Percentiles rank a stretch among this genome's conserved stretches.
phyloP scores from a whole-genome alignment of 2,797 vertebrate genomes.

The Craterocephalus amniculus region DNA sequence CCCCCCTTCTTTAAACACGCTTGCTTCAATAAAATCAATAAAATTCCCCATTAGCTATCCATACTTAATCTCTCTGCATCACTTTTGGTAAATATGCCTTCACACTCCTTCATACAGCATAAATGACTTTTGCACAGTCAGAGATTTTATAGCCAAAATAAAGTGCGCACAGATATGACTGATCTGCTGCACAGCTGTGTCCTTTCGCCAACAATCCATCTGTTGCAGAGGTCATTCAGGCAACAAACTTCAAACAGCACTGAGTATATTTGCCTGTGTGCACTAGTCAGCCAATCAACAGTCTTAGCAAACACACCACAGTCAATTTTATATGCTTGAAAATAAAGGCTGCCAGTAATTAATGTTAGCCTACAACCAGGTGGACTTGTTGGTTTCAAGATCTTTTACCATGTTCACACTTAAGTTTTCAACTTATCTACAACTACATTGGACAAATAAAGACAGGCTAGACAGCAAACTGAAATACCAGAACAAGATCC shows the following conservation, averaged over 20 bases:
- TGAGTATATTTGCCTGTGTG: conserved; percentile 28
- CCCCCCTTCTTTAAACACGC: no score
- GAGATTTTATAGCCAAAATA: background rate
- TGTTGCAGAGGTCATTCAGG: conserved; percentile 46
- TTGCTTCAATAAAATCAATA: background rate
- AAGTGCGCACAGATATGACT: background rate
- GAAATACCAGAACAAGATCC: background rate
- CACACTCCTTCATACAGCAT: background rate
- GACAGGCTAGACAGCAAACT: background rate
- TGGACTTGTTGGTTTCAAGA: background rate
- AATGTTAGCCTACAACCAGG: conserved; percentile 2
- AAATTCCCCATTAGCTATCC: background rate
- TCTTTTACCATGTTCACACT: background rate
- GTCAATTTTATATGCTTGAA: conserved; percentile 5
- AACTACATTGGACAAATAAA: background rate
- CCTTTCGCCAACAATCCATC: conserved; percentile 23
- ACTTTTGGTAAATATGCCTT: background rate
- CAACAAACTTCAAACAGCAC: conserved; percentile 36
- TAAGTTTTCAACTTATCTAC: background rate
- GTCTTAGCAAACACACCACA: conserved; percentile 32
- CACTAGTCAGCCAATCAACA: conserved; percentile 36
- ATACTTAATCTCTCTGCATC: no score
- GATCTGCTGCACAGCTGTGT: conserved; percentile 2
- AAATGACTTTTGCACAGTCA: background rate
- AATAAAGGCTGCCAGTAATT: background rate